phyloP scores from a whole-genome alignment of 2,113 vertebrate species.

The Galbula dea region DNA sequence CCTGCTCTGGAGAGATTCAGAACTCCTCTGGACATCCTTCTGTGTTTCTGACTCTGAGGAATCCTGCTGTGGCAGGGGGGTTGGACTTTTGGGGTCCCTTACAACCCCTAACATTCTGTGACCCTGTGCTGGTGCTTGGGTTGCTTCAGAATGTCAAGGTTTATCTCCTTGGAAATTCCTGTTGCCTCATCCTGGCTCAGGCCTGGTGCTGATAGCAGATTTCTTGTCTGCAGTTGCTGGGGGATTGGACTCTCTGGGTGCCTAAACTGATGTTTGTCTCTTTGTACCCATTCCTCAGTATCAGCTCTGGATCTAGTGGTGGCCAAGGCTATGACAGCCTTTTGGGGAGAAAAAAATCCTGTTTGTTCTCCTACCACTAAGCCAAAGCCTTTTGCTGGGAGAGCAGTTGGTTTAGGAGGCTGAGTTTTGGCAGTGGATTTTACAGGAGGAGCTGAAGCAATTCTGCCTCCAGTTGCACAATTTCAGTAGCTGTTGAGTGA shows the following conservation, averaged over 20 bases:
- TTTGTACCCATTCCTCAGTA: neutral
- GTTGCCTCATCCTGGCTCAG: neutral
- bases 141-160: neutral
- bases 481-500: neutral
- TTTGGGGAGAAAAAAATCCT: neutral
- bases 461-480: neutral
- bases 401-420: neutral
- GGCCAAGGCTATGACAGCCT: neutral
- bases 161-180: neutral
- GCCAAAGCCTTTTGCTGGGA: fast-evolving
- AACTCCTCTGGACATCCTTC: too few relatives aligned
- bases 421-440: neutral
- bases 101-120: too few relatives aligned
- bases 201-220: fast-evolving
- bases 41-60: too few relatives aligned
- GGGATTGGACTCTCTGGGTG: neutral
- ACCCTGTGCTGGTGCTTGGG: too few relatives aligned
- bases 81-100: too few relatives aligned
- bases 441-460: neutral
- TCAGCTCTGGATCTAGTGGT: neutral
- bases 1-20: too few relatives aligned
- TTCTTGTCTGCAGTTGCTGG: fast-evolving
- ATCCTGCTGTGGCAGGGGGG: too few relatives aligned
- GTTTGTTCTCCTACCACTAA: neutral
- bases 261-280: neutral